These are phyloP conservation scores for Myathropa florea DNA, from an alignment of 2,888 invertebrate species.

Conservation along the genomic window DNA sequence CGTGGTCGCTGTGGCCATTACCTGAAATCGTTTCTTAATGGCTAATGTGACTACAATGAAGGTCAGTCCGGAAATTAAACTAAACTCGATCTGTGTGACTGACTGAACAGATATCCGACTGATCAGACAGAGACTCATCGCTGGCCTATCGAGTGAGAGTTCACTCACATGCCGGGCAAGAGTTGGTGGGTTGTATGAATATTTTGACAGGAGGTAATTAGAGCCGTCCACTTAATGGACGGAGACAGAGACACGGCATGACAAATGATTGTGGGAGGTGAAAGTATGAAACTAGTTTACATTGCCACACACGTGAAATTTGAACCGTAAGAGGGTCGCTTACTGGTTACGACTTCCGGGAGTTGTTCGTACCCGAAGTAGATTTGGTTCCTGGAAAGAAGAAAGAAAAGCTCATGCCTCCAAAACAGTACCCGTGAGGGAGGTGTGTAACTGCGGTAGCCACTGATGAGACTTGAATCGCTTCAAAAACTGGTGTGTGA, in stretches of 20 bases:
- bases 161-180: background rate
- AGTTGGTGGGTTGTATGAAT: background rate
- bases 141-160: background rate
- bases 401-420: background rate
- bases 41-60: conserved; percentile 46
- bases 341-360: conserved; percentile 22
- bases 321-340: background rate
- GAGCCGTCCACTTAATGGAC: conserved; percentile 13
- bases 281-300: conserved; percentile 29
- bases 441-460: background rate
- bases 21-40: conserved; percentile 39
- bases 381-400: background rate
- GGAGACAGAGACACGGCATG: background rate
- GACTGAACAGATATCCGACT: conserved; percentile 39
- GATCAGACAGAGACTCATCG: background rate
- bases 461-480: background rate
- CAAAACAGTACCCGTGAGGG: background rate
- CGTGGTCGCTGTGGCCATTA: conserved; percentile 31
- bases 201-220: conserved; percentile 19
- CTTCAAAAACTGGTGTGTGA: background rate
- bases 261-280: conserved; percentile 46
- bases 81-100: conserved; percentile 18
- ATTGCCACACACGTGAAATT: background rate
- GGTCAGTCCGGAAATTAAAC: conserved; percentile 54
- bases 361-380: background rate